Evolutionary conservation across 2,797 vertebrate species (phyloP), one percentile per base, ranked within the genome.

Genomic region (Pangasius sanitwongsei): DNA sequence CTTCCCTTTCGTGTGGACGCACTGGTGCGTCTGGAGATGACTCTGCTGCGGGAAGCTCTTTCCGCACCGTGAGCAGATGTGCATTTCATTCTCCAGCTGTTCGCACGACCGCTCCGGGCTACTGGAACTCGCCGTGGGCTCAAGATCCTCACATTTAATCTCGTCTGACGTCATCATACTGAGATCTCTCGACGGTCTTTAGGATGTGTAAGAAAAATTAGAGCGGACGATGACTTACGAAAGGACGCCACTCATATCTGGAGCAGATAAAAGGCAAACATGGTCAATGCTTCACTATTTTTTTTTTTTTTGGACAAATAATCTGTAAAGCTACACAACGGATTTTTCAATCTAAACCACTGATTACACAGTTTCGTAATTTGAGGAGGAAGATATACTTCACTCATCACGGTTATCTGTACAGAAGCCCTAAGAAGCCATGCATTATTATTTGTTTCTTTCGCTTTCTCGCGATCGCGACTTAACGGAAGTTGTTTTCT

Each of bases 1-100:
- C 23, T 86, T 86, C 28, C 70, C 69, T 61, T 75, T 74, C 0
- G 18, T 8, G 37, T 75, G 70, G 61, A 75, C 4, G 34, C 69
- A 75, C 18, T 85, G 65, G 65, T 85, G 83, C 4, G 83, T 85
- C 4, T 85, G 83, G 48, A 85, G 65, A 8, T 25, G 48, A 25
- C 48, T 55, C 65, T 55, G 65, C n/a, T 70, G 4, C 9, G 65
- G 48, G 25, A 75, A 86, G 44, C 69, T 44, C 55, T 86, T 86
- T 0, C 85, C 69, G 2, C 85, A 85, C 13, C 70, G 70, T 3
- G 85, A 86, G 18, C 85, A 86, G 69, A 74, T 74, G 85, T 86
- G 85, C 85, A 86, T 86, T 86, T 74, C 69, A 1, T n/a, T 44
- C 18, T 57, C 69, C 50, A 6, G 3, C 25, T 37, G n/a, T 13